These are phyloP conservation scores for Sinocyclocheilus anshuiensis DNA, from an alignment of 2,113 vertebrate species.

Conservation along the genomic window DNA sequence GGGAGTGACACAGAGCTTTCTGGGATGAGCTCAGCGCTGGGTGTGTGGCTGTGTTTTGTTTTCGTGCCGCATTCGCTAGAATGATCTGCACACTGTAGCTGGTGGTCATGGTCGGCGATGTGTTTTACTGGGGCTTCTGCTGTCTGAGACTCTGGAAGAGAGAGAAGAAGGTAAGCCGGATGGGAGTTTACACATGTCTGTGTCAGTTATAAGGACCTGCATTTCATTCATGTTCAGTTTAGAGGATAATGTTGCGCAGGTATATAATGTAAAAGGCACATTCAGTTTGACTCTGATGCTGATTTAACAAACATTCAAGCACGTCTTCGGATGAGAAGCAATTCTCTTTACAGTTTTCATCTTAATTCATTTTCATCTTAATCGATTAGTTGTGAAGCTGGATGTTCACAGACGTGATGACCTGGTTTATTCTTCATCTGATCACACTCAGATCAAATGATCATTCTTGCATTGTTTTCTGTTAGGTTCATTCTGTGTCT, in stretches of 20 bases:
- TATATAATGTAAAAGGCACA: background rate
- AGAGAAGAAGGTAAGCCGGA: slow-evolving; percentile 77
- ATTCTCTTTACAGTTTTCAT: background rate
- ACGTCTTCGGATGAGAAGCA: background rate
- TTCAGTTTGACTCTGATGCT: no score
- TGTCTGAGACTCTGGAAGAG: slow-evolving; percentile 78
- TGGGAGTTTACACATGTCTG: background rate
- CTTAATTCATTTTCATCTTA: background rate
- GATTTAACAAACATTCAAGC: background rate
- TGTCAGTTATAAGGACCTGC: no score
- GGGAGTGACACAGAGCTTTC: slow-evolving; percentile 56
- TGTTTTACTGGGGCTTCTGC: slow-evolving; percentile 80
- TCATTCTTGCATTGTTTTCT: background rate
- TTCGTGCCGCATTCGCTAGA: slow-evolving; percentile 60
- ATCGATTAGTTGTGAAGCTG: background rate
- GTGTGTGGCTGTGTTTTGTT: slow-evolving; percentile 59
- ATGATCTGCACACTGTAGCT: slow-evolving; percentile 61
- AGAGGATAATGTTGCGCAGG: no score
- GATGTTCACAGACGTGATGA: background rate
- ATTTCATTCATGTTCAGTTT: background rate
- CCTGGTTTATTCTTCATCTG: background rate
- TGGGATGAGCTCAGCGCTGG: slow-evolving; percentile 63
- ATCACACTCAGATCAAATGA: background rate
- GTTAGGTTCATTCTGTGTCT: background rate
- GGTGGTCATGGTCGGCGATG: slow-evolving; percentile 76